Evolutionary conservation across 2,113 vertebrate genomes (phyloP), one percentile per base, ranked within the genome.

Genomic region (Ailurus styani): DNA sequence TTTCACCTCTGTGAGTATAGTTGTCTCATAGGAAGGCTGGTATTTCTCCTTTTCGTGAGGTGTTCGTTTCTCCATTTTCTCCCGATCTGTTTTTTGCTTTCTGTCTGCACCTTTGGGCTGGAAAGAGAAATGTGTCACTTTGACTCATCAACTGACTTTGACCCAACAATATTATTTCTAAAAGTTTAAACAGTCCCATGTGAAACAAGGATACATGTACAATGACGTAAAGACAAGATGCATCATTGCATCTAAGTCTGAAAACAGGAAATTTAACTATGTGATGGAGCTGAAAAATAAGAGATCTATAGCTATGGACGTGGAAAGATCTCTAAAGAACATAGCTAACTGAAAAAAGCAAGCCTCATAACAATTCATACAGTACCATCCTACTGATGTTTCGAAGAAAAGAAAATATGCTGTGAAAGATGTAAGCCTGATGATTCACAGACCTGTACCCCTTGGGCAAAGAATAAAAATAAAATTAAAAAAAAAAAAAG

Each of bases 31-130:
- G 0, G 99, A 99, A n/a, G 99, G 99, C 78, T 99, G 99, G 90
- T 99, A 99, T 95, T 99, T 99, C 96, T 99, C 99, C 96, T 99
- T 99, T 97, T 99, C 99, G 27, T 99, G 99, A 0, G 99, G 99
- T 0, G 99, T 99, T 70, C 99, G 98, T 98, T 99, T 99, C 97
- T 99, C 99, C 99, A 99, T 99, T 99, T 99, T 99, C 95, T 99
- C 99, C 91, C 99, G 92, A 97, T 99, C 99, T 0, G 99, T 99
- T 98, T 99, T 99, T 98, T 99, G 99, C 95, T 99, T 99, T 97
- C 99, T 99, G 98, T 99, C 99, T 3, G 99, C 99, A 96, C 99
- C 99, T 99, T 99, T 99, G 95, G 99, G 99, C 99, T 99, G 97
- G 64, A 98, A 97, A 55, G 27, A 98, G 47, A 97, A 93, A 96